A percentile compares a stretch with the other conserved stretches of the same genome.
These are phyloP conservation scores for Riparia riparia DNA, from an alignment of 2,113 vertebrate species.

Conservation along the genomic window DNA sequence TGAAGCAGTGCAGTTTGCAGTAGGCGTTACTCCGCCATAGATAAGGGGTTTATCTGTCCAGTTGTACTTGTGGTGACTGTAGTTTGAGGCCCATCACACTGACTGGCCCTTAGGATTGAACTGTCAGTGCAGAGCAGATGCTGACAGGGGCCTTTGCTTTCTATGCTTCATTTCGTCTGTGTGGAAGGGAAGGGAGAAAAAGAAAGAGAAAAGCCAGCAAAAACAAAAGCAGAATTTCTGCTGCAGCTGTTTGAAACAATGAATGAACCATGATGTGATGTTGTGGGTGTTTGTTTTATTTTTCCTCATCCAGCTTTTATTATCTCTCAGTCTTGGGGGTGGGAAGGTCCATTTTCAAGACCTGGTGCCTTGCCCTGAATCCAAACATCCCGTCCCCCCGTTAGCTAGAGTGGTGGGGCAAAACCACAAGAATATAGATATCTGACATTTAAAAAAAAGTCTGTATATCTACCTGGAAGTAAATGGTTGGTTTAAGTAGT, in stretches of 20 bases:
- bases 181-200: not conserved
- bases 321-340: not conserved
- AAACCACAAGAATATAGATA: not conserved
- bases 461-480: not conserved
- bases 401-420: not conserved
- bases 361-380: not conserved
- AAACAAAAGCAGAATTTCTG: not conserved
- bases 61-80: not conserved
- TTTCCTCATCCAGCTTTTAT: not conserved
- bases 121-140: not conserved
- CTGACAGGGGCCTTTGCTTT: not conserved
- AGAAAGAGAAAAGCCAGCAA: not conserved
- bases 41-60: not conserved
- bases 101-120: not conserved
- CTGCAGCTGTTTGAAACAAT: not conserved
- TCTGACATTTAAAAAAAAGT: not conserved
- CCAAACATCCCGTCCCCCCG: fast-evolving
- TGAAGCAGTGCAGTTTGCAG: not conserved
- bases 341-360: not conserved
- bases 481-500: not conserved
- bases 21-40: not conserved
- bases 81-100: not conserved
- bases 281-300: not conserved
- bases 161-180: not conserved
- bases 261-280: not conserved